Conservation (phyloP, 2,113 vertebrate species). For the Notothenia coriiceps region DNA sequence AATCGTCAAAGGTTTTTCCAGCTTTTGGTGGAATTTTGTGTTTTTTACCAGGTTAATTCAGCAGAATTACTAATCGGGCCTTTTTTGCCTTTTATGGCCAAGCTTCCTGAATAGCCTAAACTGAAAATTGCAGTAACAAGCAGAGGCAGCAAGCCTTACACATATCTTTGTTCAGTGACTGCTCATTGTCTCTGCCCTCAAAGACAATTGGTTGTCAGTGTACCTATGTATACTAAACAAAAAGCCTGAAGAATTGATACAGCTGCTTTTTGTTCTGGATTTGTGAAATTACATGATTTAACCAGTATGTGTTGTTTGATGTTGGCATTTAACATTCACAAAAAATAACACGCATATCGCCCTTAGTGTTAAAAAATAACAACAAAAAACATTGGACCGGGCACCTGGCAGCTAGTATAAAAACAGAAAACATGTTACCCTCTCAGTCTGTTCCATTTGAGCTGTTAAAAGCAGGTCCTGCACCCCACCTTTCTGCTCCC, state of each 20-base stretch:
- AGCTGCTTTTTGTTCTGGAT: not conserved
- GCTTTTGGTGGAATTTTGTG: not conserved
- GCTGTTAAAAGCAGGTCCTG: conserved; percentile 47
- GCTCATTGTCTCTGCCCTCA: conserved; percentile 10
- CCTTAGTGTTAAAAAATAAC: conserved; percentile 36
- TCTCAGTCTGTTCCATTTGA: conserved; percentile 43
- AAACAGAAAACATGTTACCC: conserved; percentile 57
- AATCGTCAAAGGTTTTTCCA: not conserved
- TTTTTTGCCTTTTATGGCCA: too few species aligned
- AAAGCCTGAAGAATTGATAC: not conserved
- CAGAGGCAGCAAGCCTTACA: not conserved
- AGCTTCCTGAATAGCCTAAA: conserved; percentile 4
- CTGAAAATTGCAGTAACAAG: not conserved
- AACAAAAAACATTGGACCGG: conserved; percentile 25
- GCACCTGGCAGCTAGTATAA: conserved; percentile 54
- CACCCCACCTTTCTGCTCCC: conserved; percentile 4
- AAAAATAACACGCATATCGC: conserved; percentile 27
- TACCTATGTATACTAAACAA: conserved; percentile 12
- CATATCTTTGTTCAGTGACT: not conserved
- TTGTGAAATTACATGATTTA: conserved; percentile 30
- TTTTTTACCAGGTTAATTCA: not conserved
- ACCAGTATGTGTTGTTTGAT: conserved; percentile 27
- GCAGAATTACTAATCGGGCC: not conserved
- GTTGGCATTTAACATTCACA: conserved; percentile 62
- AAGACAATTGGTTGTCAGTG: not conserved